Conservation (phyloP, 2,797 vertebrate species). For the Carduelis carduelis region DNA sequence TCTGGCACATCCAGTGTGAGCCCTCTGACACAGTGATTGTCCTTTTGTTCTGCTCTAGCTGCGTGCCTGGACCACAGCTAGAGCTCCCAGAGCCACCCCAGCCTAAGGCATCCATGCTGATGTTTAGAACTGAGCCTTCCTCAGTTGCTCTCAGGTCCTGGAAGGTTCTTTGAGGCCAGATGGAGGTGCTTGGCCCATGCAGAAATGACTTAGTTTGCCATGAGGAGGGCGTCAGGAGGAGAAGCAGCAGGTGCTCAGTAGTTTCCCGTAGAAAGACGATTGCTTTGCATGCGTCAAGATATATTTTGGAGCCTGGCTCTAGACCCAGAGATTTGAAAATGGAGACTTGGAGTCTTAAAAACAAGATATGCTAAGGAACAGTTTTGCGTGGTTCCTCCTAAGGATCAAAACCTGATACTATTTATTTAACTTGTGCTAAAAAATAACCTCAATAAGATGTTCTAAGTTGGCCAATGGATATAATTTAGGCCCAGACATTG, state of each 20-base stretch:
- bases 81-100: not conserved
- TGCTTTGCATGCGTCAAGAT: not conserved
- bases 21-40: not conserved
- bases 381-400: not conserved
- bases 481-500: slow-evolving; percentile 47
- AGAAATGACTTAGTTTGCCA: not conserved
- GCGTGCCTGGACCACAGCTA: not conserved
- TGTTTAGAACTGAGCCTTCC: not conserved
- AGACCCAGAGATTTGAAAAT: slow-evolving; percentile 15
- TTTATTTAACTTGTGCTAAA: slow-evolving; percentile 46
- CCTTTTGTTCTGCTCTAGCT: not conserved
- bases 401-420: slow-evolving; percentile 17
- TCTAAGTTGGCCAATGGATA: not conserved
- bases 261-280: not conserved
- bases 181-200: slow-evolving; percentile 14
- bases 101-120: fast-evolving
- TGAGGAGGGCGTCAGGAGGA: slow-evolving; percentile 21
- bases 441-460: slow-evolving; percentile 19
- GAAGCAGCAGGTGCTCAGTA: slow-evolving; percentile 24
- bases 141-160: not conserved
- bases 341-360: slow-evolving; percentile 31
- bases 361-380: slow-evolving; percentile 5
- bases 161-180: slow-evolving; percentile 38
- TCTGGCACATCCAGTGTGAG: not conserved
- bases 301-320: slow-evolving; percentile 39